A percentile compares a stretch with the other conserved stretches of the same genome.
Conservation (phyloP, 2,113 vertebrate species). For the Hemibagrus wyckioides region DNA sequence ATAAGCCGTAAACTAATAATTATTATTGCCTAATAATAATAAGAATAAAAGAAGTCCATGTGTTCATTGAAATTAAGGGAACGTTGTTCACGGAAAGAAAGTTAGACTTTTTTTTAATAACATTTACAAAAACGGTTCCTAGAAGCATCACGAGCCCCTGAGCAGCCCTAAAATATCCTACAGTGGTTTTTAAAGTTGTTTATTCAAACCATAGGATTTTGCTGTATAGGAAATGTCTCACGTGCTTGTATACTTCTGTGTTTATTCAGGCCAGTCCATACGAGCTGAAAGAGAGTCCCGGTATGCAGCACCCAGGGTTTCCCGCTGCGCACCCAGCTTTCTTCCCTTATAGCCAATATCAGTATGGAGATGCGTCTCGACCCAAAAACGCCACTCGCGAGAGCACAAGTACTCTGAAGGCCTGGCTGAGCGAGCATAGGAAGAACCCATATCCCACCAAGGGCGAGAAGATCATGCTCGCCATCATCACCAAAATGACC, state of each 20-base stretch:
- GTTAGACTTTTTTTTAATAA: neutral
- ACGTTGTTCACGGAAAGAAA: too few species aligned
- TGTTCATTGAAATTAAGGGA: neutral
- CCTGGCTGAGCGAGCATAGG: slow-evolving; percentile 88
- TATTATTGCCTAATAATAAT: neutral
- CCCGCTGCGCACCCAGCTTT: slow-evolving; percentile 90
- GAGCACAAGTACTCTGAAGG: slow-evolving; percentile 95
- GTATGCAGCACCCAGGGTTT: slow-evolving; percentile 89
- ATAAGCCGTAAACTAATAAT: neutral
- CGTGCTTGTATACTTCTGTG: slow-evolving; percentile 52
- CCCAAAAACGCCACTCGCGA: slow-evolving; percentile 97
- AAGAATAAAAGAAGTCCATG: neutral
- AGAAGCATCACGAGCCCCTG: neutral
- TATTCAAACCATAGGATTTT: neutral
- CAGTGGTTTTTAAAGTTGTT: neutral
- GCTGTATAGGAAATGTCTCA: neutral
- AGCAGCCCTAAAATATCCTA: neutral
- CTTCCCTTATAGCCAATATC: slow-evolving; percentile 95
- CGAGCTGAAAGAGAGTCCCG: slow-evolving; percentile 94
- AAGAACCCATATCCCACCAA: slow-evolving; percentile 98
- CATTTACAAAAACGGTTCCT: neutral
- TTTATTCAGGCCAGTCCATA: slow-evolving; percentile 87
- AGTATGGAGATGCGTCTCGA: slow-evolving; percentile 95
- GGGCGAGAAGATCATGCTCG: slow-evolving; percentile 97
- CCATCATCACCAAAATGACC: slow-evolving; percentile 98